Evolutionary conservation across 1,140 invertebrate genomes (phyloP).

Genomic region (Ips typographus): DNA sequence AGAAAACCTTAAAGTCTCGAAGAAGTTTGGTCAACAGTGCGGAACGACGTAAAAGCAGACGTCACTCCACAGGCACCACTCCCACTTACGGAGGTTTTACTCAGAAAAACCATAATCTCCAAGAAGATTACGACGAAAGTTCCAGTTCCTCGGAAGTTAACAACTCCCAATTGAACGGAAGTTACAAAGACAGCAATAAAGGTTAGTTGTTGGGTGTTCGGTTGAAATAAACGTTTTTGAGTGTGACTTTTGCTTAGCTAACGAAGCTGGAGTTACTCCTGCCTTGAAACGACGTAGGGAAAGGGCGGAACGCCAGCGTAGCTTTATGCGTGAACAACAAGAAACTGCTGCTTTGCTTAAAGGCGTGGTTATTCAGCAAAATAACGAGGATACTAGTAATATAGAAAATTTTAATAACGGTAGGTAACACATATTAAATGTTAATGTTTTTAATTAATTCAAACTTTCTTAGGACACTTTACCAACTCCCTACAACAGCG

Average conservation of each 20-base stretch:
- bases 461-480: conserved; percentile 54
- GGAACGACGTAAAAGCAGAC: conserved; percentile 72
- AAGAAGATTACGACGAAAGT: conserved; percentile 55
- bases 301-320: conserved; percentile 76
- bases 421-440: conserved; percentile 29
- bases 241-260: conserved; percentile 49
- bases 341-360: conserved; percentile 58
- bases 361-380: conserved; percentile 49
- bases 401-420: conserved; percentile 54
- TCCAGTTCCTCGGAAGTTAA: conserved; percentile 59
- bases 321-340: conserved; percentile 77
- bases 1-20: conserved; percentile 72
- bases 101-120: conserved; percentile 36
- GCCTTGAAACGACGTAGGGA: conserved; percentile 71
- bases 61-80: conserved; percentile 70
- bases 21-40: conserved; percentile 65
- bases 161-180: conserved; percentile 58
- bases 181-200: conserved; percentile 60
- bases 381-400: conserved; percentile 50
- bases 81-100: conserved; percentile 51
- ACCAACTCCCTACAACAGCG: conserved; percentile 60
- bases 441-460: background rate
- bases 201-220: conserved; percentile 44
- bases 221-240: conserved; percentile 1
- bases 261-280: conserved; percentile 72